phyloP scores from a whole-genome alignment of 2,797 vertebrate genomes.

The Hoplostethus mediterraneus region DNA sequence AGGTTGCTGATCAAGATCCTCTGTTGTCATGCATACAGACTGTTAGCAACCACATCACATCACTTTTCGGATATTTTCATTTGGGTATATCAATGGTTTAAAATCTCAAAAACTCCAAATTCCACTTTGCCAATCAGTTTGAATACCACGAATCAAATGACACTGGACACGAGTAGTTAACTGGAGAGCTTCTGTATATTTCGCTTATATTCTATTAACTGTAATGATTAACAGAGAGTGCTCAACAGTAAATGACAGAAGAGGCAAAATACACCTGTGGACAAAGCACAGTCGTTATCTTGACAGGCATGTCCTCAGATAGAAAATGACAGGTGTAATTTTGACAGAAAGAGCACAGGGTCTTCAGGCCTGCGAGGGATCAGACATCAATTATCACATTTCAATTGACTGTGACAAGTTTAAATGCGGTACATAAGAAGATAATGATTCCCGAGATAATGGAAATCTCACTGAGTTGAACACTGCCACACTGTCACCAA shows the following conservation, averaged over 20 bases:
- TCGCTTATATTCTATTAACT: constrained; percentile 5
- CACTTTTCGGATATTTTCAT: too few species aligned
- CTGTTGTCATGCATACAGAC: background rate
- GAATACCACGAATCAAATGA: too few species aligned
- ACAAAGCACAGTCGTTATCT: constrained; percentile 54
- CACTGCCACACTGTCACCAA: constrained; percentile 79
- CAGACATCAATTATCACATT: constrained; percentile 79
- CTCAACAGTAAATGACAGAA: constrained; percentile 43
- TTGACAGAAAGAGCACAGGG: constrained; percentile 71
- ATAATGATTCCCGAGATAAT: constrained; percentile 81
- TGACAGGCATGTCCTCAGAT: constrained; percentile 77
- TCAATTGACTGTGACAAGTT: constrained; percentile 82
- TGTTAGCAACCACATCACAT: background rate
- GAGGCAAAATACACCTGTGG: constrained; percentile 61
- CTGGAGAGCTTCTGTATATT: background rate
- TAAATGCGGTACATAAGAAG: constrained; percentile 77
- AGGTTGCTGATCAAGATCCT: too few species aligned
- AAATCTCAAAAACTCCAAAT: background rate
- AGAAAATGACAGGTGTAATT: constrained; percentile 86
- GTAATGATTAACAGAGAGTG: constrained; percentile 33
- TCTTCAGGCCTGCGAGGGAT: constrained; percentile 66
- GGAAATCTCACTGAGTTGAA: constrained; percentile 70
- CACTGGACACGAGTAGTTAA: background rate
- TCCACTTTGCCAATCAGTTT: too few species aligned
- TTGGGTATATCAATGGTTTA: background rate